These are phyloP conservation scores for Lophius americanus DNA, from an alignment of 2,797 vertebrate species.

Conservation along the genomic window DNA sequence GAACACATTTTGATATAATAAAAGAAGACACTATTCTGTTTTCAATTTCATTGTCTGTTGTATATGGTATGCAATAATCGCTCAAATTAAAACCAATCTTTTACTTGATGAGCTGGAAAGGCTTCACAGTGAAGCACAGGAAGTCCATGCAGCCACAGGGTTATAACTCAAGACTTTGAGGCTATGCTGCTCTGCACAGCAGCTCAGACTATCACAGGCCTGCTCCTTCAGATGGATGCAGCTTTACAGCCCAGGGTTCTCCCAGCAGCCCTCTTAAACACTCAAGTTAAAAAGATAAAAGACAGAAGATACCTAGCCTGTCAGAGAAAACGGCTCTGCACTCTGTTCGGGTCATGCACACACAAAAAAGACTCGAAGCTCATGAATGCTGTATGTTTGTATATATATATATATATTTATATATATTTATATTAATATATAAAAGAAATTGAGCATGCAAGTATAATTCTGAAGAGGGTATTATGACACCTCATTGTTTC, in stretches of 20 bases:
- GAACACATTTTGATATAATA: not conserved
- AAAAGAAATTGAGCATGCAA: not conserved
- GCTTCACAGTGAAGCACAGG: slow-evolving; percentile 65
- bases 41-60: not conserved
- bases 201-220: slow-evolving; percentile 62
- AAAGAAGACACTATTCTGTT: not conserved
- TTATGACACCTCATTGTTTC: slow-evolving; percentile 14
- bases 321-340: slow-evolving; percentile 52
- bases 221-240: slow-evolving; percentile 65
- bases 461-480: not conserved
- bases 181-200: slow-evolving; percentile 55
- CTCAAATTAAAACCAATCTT: slow-evolving; percentile 36
- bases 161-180: slow-evolving; percentile 74
- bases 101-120: slow-evolving; percentile 45
- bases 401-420: too few species aligned
- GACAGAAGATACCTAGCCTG: slow-evolving; percentile 68
- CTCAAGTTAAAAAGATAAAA: slow-evolving; percentile 79
- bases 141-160: slow-evolving; percentile 69
- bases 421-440: too few species aligned
- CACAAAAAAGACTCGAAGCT: slow-evolving; percentile 48
- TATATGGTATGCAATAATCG: slow-evolving; percentile 38
- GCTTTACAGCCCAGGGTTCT: slow-evolving; percentile 68
- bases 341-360: slow-evolving; percentile 55
- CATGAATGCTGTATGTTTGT: slow-evolving; percentile 49
- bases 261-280: slow-evolving; percentile 75